These are phyloP conservation scores for Enteromius thamalakanensis DNA, from an alignment of 2,797 vertebrate species.

Conservation along the genomic window DNA sequence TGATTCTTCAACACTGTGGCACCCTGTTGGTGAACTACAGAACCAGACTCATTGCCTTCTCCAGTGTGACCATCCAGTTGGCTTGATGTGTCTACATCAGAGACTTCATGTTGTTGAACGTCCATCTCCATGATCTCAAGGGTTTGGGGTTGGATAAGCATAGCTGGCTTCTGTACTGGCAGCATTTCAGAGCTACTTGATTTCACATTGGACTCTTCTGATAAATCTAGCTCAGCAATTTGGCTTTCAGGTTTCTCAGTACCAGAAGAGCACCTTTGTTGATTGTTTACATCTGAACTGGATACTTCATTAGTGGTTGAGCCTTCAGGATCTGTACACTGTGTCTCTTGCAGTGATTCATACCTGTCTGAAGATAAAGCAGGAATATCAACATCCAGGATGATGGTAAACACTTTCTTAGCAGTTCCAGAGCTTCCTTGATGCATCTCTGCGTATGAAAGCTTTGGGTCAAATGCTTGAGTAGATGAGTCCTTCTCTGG, in stretches of 20 bases:
- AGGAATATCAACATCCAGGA: slow-evolving; percentile 45
- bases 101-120: background rate
- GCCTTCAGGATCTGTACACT: background rate
- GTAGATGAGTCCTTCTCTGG: background rate
- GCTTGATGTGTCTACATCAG: background rate
- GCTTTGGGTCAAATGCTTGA: background rate
- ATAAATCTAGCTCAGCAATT: background rate
- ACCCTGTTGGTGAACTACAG: background rate
- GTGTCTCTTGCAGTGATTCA: background rate
- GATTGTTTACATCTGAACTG: background rate
- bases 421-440: background rate
- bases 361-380: background rate
- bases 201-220: background rate
- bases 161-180: background rate
- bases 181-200: background rate
- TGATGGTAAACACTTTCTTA: slow-evolving; percentile 51
- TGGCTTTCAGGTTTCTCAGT: background rate
- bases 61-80: background rate
- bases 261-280: background rate
- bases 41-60: background rate
- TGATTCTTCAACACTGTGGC: background rate
- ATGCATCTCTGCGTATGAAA: background rate
- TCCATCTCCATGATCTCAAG: background rate
- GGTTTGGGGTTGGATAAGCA: background rate
- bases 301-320: background rate